Evolutionary conservation across 2,888 invertebrate genomes (phyloP), one percentile per base, ranked within the genome.

Genomic region (Ichneumoninae sp.): DNA sequence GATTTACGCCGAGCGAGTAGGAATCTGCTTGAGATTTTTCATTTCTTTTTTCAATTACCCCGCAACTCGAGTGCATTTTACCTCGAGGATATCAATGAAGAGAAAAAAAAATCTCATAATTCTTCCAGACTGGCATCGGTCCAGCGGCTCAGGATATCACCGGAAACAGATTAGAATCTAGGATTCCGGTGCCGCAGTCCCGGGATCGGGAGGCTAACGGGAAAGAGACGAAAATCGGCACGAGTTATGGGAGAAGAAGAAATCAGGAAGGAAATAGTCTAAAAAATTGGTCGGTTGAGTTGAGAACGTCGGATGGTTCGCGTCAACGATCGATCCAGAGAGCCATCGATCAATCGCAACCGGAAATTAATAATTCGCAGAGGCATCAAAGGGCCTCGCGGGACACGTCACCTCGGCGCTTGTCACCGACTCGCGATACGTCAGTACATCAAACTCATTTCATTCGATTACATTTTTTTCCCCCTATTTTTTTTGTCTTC

Each of bases 121-220:
- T 71, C n/a, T 40, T 40, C 10, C 26, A 84, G 84, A 80, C 66
- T 77, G 82, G 84, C 79, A 65, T 68, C 76, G 82, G 30, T 68
- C 80, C 80, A 77, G 68, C 72, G 54, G 71, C 86, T 72, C 86
- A 83, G 60, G 85, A 87, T 47, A 76, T 70, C 68, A 70, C 70
- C 57, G 80, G 65, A 54, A 86, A 81, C 36, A 84, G 85, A 81
- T 76, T 86, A 52, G 89, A 89, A 80, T 89, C 89, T 8, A 80
- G 86, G 71, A 89, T 89, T 54, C 89, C 89, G 3, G 78, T 89
- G 47, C 69, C 86, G 7, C 87, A 87, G 54, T 80, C 84, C n/a
- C 80, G 87, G 7, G 87, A 88, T 68, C 86, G 86, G 36, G 80
- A 82, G 69, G 86, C 79, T 60, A 80, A 72, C 68, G 80, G 50